Evolutionary conservation across 2,113 vertebrate genomes (phyloP), one percentile per base, ranked within the genome.

Genomic region (Phasianus colchicus): DNA sequence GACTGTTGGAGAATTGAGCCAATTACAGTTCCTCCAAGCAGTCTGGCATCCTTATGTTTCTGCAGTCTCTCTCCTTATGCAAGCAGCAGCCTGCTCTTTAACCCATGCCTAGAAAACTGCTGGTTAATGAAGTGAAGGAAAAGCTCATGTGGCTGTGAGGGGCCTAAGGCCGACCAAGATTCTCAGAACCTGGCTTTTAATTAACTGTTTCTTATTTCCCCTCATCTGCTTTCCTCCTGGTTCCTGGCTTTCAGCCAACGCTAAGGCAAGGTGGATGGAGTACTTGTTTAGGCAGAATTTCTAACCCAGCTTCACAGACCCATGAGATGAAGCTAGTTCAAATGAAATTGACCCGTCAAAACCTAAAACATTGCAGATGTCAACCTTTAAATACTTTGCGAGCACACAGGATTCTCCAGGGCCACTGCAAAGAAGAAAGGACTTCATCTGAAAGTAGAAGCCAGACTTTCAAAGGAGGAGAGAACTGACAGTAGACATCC

Each of bases 11-110:
- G 71, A 73, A 1, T 67, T 69, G 76, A 81, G 42, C 61, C 40
- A 17, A 0, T 0, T n/a, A 63, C 0, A 1, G 30, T 42, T 92
- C 29, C 54, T 95, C 40, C 57, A 48, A 63, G 45, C 0, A 0
- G 20, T 60, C 29, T 87, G 74, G 30, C 21, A 42, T 71, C 34
- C 42, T 55, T 32, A 74, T 83, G 25, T 79, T 95, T 80, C 67
- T 0, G 0, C 71, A 89, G 43, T 55, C 67, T 60, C 24, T 89
- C 52, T 74, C 42, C 71, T 83, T 66, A 34, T 13, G 45, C 47
- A 94, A 89, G 78, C 55, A 87, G 71, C 71, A 85, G 74, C 67
- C 75, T 88, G 84, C 78, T 89, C 60, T 91, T 93, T 94, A 94
- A 73, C 78, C 72, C 5, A 2, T 71, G 79, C 50, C 72, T 91